A percentile compares a stretch with the other conserved stretches of the same genome.
These are phyloP conservation scores for Drosophila biarmipes DNA, from an alignment of 1,140 invertebrate genomes.

Conservation along the genomic window DNA sequence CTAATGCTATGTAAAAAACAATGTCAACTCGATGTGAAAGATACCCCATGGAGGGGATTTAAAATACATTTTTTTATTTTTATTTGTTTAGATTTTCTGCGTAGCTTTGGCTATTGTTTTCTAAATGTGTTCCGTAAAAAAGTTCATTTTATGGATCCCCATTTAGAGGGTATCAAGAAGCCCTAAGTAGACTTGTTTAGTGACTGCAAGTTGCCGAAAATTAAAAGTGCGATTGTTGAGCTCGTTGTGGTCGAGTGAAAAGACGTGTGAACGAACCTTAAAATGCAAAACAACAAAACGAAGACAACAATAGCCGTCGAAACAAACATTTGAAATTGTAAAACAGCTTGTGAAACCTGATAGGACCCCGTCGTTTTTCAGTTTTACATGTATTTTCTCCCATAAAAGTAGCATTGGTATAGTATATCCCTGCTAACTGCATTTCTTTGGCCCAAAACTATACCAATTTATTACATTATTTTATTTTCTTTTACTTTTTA, in stretches of 20 bases:
- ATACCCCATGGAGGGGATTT: not conserved
- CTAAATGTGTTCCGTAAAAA: no score
- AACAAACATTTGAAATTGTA: conserved; percentile 5
- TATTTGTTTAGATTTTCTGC: no score
- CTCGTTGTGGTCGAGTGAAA: conserved; percentile 66
- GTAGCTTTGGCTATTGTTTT: no score
- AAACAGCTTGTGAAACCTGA: conserved; percentile 9
- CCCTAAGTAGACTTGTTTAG: not conserved
- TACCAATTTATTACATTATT: no score
- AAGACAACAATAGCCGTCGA: conserved; percentile 17
- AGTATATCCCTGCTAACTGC: no score
- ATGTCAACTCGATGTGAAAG: not conserved
- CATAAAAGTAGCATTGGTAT: not conserved
- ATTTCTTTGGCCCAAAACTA: no score
- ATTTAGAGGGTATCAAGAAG: conserved; percentile 30
- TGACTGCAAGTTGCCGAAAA: conserved; percentile 37
- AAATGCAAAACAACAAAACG: conserved; percentile 8
- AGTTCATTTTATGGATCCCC: no score
- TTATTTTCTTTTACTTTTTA: no score
- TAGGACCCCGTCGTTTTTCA: not conserved
- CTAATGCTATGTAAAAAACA: not conserved
- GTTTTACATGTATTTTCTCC: not conserved
- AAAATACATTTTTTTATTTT: no score
- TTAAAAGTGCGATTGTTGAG: conserved; percentile 62
- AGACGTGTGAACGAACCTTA: conserved; percentile 66